These are phyloP conservation scores for Leistus spinibarbis DNA, from an alignment of 2,888 invertebrate genomes.

Conservation along the genomic window DNA sequence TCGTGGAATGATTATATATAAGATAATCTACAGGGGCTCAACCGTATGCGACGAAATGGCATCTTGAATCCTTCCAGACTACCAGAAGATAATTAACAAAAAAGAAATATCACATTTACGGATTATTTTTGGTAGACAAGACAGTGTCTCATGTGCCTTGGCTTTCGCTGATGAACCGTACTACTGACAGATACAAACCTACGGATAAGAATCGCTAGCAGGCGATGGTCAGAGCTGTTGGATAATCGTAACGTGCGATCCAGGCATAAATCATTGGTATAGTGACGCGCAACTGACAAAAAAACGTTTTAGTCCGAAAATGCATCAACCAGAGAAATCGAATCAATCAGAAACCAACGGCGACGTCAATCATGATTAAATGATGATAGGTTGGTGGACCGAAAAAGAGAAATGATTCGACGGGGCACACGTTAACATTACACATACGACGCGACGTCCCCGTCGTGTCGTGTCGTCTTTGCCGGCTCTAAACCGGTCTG, in stretches of 20 bases:
- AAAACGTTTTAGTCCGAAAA: slow-evolving; percentile 27
- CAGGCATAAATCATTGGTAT: slow-evolving; percentile 31
- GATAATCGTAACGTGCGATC: slow-evolving; percentile 1
- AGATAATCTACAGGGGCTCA: no score
- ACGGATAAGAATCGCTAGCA: neutral
- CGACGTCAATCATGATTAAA: slow-evolving; percentile 35
- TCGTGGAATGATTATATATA: no score
- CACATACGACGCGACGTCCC: slow-evolving; percentile 12
- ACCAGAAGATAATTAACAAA: neutral
- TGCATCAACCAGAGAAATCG: slow-evolving; percentile 31
- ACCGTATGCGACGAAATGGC: no score
- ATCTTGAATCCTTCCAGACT: no score
- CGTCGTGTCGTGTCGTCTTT: neutral
- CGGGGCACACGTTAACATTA: slow-evolving; percentile 21
- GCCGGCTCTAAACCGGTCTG: neutral
- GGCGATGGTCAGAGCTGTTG: slow-evolving; percentile 8
- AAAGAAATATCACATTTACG: neutral
- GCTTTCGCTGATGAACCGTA: no score
- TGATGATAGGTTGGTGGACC: slow-evolving; percentile 30
- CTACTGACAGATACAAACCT: neutral
- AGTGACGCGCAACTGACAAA: slow-evolving; percentile 26
- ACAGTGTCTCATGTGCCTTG: neutral
- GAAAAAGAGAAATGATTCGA: slow-evolving; percentile 32
- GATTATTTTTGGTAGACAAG: neutral
- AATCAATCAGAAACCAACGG: slow-evolving; percentile 34